A percentile compares a stretch with the other conserved stretches of the same genome.
phyloP scores from a whole-genome alignment of 2,113 vertebrate species.

The Oncorhynchus keta region DNA sequence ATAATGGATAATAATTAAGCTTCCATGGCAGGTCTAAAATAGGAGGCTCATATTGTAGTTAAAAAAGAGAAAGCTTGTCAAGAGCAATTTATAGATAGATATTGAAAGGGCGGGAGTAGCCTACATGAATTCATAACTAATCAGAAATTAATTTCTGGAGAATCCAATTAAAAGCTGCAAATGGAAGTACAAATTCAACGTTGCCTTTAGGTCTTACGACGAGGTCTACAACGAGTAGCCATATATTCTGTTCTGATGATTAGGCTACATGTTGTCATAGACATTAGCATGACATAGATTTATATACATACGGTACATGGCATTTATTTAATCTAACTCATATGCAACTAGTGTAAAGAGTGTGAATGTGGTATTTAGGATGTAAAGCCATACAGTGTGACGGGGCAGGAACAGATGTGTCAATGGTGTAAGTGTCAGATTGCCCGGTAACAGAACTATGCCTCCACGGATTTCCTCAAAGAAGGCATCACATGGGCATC shows the following conservation, averaged over 20 bases:
- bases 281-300: not conserved
- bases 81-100: not conserved
- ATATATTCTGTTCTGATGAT: not conserved
- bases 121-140: not conserved
- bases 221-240: not conserved
- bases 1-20: not conserved
- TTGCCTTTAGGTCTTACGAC: not conserved
- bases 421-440: constrained; percentile 4
- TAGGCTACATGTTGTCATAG: not conserved
- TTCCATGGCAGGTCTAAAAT: not conserved
- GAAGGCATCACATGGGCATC: not conserved
- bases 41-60: not conserved
- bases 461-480: not conserved
- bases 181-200: not conserved
- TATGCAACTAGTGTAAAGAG: not conserved
- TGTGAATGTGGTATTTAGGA: not conserved
- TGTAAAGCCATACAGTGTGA: not conserved
- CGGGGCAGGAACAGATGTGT: constrained; percentile 2
- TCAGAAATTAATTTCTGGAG: not conserved
- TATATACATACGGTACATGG: not conserved
- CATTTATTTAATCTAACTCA: not conserved
- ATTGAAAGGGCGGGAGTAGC: not conserved
- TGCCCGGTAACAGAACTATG: constrained; percentile 15
- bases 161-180: not conserved
- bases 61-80: not conserved